Evolutionary conservation across 64 coral and sea anemone genomes (phyloP), one percentile per base, ranked within the genome.

Genomic region (Dendrophyllia cribrosa): DNA sequence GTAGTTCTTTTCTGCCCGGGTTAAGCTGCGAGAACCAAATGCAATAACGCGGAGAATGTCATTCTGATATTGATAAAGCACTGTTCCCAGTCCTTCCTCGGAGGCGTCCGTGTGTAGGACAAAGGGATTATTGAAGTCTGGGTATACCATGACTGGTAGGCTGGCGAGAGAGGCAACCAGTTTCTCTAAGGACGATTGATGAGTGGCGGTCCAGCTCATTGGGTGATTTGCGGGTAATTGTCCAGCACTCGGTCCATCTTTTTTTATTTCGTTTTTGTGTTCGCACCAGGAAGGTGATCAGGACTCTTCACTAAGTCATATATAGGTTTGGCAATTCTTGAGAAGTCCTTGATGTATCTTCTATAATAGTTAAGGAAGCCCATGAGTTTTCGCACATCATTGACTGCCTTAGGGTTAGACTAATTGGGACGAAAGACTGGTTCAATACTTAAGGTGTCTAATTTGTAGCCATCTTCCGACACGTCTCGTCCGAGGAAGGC

Each of bases 271-370:
- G 5, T 76, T 45, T 16, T 34, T 34, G 34, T 34, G 34, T 34
- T 34, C 34, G 34, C 34, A 34, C 34, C 34, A 34, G 43, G 73
- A 20, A 47, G 47, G 6, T 52, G 73, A 52, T 47, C 20, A 49
- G 68, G 61, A 69, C 46, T 63, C 55, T 69, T 90, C 55, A 62
- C 47, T 15, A 90, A 60, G 55, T 90, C 88, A 78, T 75, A 90
- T 3, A 81, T 79, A 47, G 88, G 88, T 44, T 79, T 82, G 26
- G 76, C 76, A 12, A 81, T 80, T 55, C 43, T 51, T 19, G 90
- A 66, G 66, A 92, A 92, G 77, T 92, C 72, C 56, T 77, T 74
- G 53, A 92, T 64, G 52, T 91, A 91, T 53, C 90, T 58, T 15
- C 90, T 51, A 60, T 79, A 87, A 58, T 87, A 88, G 64, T 75